Evolutionary conservation across 2,797 vertebrate species (phyloP).

Genomic region (Tadarida brasiliensis): DNA sequence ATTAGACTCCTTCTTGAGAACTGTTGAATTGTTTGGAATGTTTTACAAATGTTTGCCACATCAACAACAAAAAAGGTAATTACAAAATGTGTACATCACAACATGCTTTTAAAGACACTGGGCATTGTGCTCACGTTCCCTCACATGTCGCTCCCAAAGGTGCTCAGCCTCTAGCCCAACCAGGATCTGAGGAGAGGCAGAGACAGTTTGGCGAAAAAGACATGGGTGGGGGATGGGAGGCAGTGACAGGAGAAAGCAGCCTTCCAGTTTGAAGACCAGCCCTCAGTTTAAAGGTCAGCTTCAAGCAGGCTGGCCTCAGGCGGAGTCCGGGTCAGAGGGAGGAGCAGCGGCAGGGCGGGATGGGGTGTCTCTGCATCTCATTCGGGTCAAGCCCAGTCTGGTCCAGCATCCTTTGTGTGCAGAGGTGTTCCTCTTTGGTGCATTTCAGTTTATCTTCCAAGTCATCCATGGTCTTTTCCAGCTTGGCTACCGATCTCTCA

Average conservation of each 20-base stretch:
- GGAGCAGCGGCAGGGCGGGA: too few relatives aligned
- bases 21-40: conserved; percentile 78
- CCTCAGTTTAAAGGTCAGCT: too few relatives aligned
- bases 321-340: too few relatives aligned
- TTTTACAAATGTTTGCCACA: conserved; percentile 79
- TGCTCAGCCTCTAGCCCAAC: conserved; percentile 80
- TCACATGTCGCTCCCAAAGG: conserved; percentile 83
- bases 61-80: conserved; percentile 79
- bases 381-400: too few relatives aligned
- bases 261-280: conserved; percentile 83
- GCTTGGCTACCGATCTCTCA: too few relatives aligned
- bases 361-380: too few relatives aligned
- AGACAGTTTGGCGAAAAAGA: conserved; percentile 82
- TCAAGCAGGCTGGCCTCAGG: too few relatives aligned
- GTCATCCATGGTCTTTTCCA: too few relatives aligned
- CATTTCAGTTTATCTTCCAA: too few relatives aligned
- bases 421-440: too few relatives aligned
- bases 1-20: conserved; percentile 72
- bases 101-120: conserved; percentile 88
- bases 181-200: conserved; percentile 73
- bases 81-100: conserved; percentile 89
- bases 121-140: conserved; percentile 86
- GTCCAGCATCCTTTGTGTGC: too few relatives aligned
- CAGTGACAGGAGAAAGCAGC: conserved; percentile 76
- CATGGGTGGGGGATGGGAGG: neutral